Evolutionary conservation across 2,113 vertebrate genomes (phyloP), one percentile per base, ranked within the genome.

Genomic region (Gymnogyps californianus): DNA sequence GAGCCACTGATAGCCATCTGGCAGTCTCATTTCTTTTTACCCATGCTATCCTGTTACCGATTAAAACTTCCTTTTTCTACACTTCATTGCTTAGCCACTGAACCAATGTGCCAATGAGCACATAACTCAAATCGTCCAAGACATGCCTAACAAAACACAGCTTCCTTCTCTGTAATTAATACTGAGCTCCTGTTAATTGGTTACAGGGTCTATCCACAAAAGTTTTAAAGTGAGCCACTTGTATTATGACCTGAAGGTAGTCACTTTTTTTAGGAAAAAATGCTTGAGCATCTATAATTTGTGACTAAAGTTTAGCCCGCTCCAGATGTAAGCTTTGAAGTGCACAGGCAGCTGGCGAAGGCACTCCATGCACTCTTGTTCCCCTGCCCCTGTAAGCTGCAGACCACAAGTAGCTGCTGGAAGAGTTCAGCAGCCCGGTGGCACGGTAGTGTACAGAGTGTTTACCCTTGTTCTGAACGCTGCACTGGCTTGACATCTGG

Each of bases 81-180:
- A 61, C 52, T 36, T 74, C 77, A 57, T 72, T 91, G 78, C 70
- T 88, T 76, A 92, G 52, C 36, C 82, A 44, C 83, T 80, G 81
- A 90, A 61, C 36, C 88, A 80, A 7, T 47, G 55, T 84, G 38
- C 81, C 71, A 51, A 52, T 19, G 49, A 84, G 31, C 59, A 80
- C 36, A 12, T 76, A 72, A 80, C 21, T 79, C 0, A 1, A 79
- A 72, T 79, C 6, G 4, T 92, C 65, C 59, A 89, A 65, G 78
- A 57, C 16, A 40, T 24, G 47, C 70, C 36, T 61, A 90, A 64
- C 36, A 85, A 88, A 91, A 80, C 57, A 65, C 49, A 65, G 16
- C 31, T 90, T 91, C 62, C 52, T 90, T 77, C 74, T 77, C 74
- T 80, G 70, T 90, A 91, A 85, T 87, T 82, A 93, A 69, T 66